Conservation (phyloP, 2,113 vertebrate genomes). For the Anoplopoma fimbria region DNA sequence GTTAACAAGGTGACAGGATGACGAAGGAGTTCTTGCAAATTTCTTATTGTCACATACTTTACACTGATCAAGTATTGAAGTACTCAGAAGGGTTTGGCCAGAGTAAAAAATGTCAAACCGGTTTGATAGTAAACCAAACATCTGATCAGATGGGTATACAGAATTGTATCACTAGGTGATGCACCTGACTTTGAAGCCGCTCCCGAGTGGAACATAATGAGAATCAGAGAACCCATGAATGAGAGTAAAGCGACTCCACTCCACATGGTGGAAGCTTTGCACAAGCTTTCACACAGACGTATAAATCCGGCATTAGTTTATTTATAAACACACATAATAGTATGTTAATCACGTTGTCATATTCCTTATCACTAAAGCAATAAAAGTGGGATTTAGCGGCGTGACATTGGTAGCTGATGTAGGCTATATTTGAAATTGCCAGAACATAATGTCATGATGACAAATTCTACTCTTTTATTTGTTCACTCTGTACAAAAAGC, state of each 20-base stretch:
- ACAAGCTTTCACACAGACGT: neutral
- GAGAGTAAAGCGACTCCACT: neutral
- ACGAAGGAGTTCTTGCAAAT: conserved; percentile 28
- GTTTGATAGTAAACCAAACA: neutral
- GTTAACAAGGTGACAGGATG: conserved; percentile 9
- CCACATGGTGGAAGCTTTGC: neutral
- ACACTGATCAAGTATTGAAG: neutral
- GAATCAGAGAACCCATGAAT: neutral
- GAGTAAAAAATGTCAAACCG: neutral
- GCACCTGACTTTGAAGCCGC: neutral
- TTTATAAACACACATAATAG: neutral
- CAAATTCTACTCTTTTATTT: neutral
- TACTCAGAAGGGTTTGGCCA: neutral
- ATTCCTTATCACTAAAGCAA: neutral
- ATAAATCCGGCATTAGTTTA: neutral
- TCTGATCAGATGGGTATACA: neutral
- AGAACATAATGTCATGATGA: neutral
- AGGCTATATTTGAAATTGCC: neutral
- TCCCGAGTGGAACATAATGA: neutral
- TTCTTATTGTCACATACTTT: neutral
- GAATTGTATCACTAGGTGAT: neutral
- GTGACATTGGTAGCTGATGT: neutral
- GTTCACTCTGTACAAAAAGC: neutral
- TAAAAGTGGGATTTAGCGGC: neutral
- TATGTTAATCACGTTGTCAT: neutral